A percentile compares a stretch with the other conserved stretches of the same genome.
Evolutionary conservation across 2,797 vertebrate genomes (phyloP).

Genomic region (Sciurus carolinensis): DNA sequence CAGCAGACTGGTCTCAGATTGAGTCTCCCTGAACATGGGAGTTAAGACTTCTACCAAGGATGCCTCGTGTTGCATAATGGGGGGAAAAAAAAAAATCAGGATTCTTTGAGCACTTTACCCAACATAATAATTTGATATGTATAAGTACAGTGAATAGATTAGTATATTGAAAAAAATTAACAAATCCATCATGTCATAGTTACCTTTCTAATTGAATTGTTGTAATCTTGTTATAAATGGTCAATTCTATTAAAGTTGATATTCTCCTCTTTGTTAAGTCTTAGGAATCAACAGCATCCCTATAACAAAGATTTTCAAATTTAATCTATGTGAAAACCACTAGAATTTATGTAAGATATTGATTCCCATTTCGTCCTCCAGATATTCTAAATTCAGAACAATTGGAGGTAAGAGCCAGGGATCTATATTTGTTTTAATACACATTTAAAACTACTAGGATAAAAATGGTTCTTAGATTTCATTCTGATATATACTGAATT

Average conservation of each 20-base stretch:
- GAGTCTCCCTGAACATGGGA: no score
- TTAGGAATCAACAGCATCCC: not conserved
- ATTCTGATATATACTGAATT: not conserved
- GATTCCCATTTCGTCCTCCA: not conserved
- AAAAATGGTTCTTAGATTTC: not conserved
- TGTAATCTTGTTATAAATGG: not conserved
- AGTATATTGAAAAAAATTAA: not conserved
- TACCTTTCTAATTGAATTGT: not conserved
- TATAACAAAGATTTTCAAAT: not conserved
- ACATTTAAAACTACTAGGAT: not conserved
- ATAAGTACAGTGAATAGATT: not conserved
- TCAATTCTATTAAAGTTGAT: not conserved
- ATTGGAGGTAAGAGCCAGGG: not conserved
- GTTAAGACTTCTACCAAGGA: no score
- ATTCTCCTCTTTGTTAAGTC: slow-evolving; percentile 12
- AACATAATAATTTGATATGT: not conserved
- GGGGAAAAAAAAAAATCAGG: no score
- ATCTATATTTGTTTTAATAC: not conserved
- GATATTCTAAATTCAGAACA: not conserved
- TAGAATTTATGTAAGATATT: not conserved
- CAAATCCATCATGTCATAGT: not conserved
- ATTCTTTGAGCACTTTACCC: no score
- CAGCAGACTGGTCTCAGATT: no score
- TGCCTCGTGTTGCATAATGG: no score
- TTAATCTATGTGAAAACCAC: not conserved